phyloP scores from a whole-genome alignment of 2,797 vertebrate species.

The Lemur catta region DNA sequence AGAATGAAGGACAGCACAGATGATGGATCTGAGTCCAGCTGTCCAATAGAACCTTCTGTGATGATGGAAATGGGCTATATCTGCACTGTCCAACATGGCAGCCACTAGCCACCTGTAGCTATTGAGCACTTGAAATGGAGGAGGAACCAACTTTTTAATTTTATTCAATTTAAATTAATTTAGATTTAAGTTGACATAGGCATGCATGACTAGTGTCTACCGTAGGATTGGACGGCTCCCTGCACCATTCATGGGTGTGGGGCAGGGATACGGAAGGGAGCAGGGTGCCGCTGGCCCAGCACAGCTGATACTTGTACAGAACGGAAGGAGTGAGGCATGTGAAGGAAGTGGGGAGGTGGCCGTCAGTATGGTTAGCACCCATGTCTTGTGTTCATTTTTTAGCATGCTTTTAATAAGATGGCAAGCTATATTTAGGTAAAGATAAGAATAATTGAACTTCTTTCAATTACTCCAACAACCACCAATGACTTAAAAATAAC shows the following conservation, averaged over 20 bases:
- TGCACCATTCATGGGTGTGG: neutral
- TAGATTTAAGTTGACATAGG: neutral
- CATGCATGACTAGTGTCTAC: neutral
- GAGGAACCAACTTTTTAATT: neutral
- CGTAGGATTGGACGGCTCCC: neutral
- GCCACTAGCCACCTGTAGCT: neutral
- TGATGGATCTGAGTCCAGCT: neutral
- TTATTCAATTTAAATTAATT: neutral
- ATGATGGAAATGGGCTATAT: neutral
- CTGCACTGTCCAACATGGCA: neutral
- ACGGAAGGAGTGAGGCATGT: neutral
- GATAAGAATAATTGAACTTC: neutral
- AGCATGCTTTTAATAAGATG: neutral
- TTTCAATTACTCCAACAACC: neutral
- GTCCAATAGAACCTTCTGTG: neutral
- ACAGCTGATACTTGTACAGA: neutral
- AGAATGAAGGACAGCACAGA: neutral
- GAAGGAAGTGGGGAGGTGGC: neutral
- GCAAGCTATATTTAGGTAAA: neutral
- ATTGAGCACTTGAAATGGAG: neutral
- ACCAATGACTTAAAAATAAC: neutral
- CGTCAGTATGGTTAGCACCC: neutral
- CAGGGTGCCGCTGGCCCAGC: neutral
- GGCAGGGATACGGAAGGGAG: no score
- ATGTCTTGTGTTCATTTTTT: neutral